Evolutionary conservation across 2,113 vertebrate species (phyloP).

Genomic region (Cryptotis parvus): DNA sequence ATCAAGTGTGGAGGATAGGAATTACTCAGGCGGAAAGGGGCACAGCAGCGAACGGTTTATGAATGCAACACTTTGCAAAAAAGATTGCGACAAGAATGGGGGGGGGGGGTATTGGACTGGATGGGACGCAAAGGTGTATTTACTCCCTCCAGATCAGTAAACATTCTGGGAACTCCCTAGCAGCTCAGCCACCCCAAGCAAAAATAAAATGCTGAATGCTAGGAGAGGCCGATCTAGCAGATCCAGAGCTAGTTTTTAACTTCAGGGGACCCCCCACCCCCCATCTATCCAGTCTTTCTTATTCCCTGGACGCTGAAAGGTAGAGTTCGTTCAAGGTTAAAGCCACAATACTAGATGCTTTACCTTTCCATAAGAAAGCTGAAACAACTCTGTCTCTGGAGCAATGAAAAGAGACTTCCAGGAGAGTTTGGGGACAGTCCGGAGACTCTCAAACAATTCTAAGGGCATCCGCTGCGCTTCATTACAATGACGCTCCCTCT

Average conservation of each 20-base stretch:
- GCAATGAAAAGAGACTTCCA: conserved; percentile 79
- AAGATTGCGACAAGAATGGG: conserved; percentile 59
- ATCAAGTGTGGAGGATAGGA: conserved; percentile 48
- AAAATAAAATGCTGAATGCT: conserved; percentile 11
- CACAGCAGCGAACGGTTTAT: conserved; percentile 8
- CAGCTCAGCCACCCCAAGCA: conserved; percentile 54
- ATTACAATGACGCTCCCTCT: conserved; percentile 78
- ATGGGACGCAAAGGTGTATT: conserved; percentile 46
- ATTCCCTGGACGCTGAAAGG: conserved; percentile 63
- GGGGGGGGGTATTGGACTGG: conserved; percentile 56
- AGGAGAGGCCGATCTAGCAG: background rate
- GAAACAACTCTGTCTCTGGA: conserved; percentile 72
- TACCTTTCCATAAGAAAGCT: conserved; percentile 56
- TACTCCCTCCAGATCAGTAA: conserved; percentile 37
- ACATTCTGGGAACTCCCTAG: conserved; percentile 57
- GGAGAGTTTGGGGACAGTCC: conserved; percentile 77
- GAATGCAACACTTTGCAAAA: conserved; percentile 27
- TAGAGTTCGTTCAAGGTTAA: conserved; percentile 72
- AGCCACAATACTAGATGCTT: conserved; percentile 70
- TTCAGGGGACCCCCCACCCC: background rate
- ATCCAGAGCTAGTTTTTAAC: conserved; percentile 36
- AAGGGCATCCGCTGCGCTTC: conserved; percentile 80
- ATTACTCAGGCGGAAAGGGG: conserved; percentile 60
- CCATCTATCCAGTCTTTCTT: background rate
- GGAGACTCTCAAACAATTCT: conserved; percentile 79